phyloP scores from a whole-genome alignment of 1,140 invertebrate species.

The Ephestia elutella region DNA sequence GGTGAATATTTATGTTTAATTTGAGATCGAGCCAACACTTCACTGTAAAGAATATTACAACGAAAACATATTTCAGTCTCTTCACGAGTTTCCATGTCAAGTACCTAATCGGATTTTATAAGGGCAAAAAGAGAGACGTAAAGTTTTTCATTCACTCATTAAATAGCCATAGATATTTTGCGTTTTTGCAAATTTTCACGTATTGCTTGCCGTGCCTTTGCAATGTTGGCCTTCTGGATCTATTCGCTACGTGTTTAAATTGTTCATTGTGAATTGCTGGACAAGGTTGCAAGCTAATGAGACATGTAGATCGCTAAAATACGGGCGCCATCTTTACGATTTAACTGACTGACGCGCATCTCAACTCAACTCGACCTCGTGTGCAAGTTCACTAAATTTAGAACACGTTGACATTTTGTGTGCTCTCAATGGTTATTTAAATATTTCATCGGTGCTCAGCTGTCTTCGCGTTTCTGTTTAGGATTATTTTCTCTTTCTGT shows the following conservation, averaged over 20 bases:
- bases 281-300: slow-evolving; percentile 45
- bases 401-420: slow-evolving; percentile 36
- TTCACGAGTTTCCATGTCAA: neutral
- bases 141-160: too few species aligned
- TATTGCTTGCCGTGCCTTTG: slow-evolving; percentile 3
- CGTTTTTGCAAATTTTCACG: slow-evolving; percentile 26
- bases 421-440: slow-evolving; percentile 13
- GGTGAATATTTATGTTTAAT: neutral
- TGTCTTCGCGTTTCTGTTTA: neutral
- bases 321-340: slow-evolving; percentile 48
- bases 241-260: slow-evolving; percentile 30
- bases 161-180: too few species aligned
- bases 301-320: slow-evolving; percentile 37
- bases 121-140: too few species aligned
- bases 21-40: slow-evolving; percentile 8
- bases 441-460: slow-evolving; percentile 7
- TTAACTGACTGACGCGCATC: slow-evolving; percentile 42
- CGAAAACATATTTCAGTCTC: too few species aligned
- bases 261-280: slow-evolving; percentile 37
- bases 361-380: slow-evolving; percentile 34
- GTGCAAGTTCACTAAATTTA: slow-evolving; percentile 50
- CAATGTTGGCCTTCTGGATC: slow-evolving; percentile 30
- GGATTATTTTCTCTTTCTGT: neutral
- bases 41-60: neutral
- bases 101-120: neutral